Evolutionary conservation across 2,113 vertebrate species (phyloP), one percentile per base, ranked within the genome.

Genomic region (Oryzias melastigma): DNA sequence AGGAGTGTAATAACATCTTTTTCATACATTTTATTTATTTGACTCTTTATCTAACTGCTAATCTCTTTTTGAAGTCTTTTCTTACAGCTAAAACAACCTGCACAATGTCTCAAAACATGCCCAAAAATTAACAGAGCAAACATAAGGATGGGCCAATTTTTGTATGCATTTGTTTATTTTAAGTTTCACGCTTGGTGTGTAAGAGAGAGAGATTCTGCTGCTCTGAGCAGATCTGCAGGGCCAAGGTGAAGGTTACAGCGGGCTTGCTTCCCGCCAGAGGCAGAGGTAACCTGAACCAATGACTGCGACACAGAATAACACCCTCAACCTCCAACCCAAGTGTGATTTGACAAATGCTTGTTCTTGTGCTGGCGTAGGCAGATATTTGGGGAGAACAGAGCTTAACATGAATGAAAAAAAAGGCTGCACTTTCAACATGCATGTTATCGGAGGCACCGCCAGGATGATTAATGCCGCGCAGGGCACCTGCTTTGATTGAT

Each of bases 221-320:
- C 73, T 80, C 68, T 60, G 81, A 73, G 81, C 85, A 82, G 58
- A 84, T 83, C 63, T 76, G 73, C 75, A 68, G 67, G 85, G 68
- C 80, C 86, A 87, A 79, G 80, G 82, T 85, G 71, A 86, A 90
- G 87, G 88, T 85, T 82, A 77, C 71, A 83, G 80, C 74, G 70
- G 66, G 76, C 63, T 59, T 66, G 65, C 75, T 80, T 76, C 71
- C 77, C 35, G 71, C 86, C 82, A 76, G 70, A 70, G 73, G 78
- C 81, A 68, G 71, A 62, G 77, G 87, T 87, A 90, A 90, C 87
- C 73, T 84, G 87, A 88, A 85, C 84, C 84, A 82, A 73, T 76
- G 68, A 76, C 80, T 74, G 78, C 75, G 84, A 65, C 61, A 71
- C 55, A 57, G 52, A 50, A 80, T 49, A 70, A 20, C 46, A 46